Evolutionary conservation across 2,888 invertebrate species (phyloP).

Genomic region (Trissolcus brochymenae): DNA sequence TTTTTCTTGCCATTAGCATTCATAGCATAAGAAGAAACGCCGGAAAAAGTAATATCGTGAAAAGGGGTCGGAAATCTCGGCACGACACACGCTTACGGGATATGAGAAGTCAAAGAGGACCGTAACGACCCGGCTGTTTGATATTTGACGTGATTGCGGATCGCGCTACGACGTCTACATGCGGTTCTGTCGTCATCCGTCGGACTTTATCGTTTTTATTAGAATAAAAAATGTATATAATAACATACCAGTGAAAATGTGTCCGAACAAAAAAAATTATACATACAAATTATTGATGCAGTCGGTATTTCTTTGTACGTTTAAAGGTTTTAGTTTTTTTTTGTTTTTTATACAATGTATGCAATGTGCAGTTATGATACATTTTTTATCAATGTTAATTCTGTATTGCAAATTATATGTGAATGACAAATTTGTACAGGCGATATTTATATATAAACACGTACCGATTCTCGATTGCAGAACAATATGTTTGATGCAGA

Average conservation of each 20-base stretch:
- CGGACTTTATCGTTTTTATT: slow-evolving; percentile 65
- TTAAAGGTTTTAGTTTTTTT: too few relatives aligned
- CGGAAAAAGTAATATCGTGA: slow-evolving; percentile 57
- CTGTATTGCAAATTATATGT: too few relatives aligned
- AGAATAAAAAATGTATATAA: slow-evolving; percentile 65
- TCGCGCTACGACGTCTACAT: slow-evolving; percentile 51
- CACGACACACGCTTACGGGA: slow-evolving; percentile 45
- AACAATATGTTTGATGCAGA: slow-evolving; percentile 60
- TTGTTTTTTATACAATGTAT: too few relatives aligned
- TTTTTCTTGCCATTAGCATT: slow-evolving; percentile 45
- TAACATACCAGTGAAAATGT: slow-evolving; percentile 22
- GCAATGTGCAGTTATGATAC: too few relatives aligned
- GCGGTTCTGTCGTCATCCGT: slow-evolving; percentile 59
- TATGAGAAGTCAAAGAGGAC: slow-evolving; percentile 50
- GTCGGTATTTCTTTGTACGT: too few relatives aligned
- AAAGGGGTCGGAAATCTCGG: slow-evolving; percentile 53
- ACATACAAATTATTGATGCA: too few relatives aligned
- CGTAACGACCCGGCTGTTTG: slow-evolving; percentile 46
- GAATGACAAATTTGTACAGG: too few relatives aligned
- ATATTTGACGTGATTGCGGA: slow-evolving; percentile 56
- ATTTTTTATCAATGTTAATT: too few relatives aligned
- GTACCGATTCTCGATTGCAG: slow-evolving; percentile 58
- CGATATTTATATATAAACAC: too few relatives aligned
- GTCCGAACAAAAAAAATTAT: too few relatives aligned
- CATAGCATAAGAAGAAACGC: slow-evolving; percentile 45